phyloP scores from a whole-genome alignment of 2,113 vertebrate genomes.

The Cygnus buccinator region DNA sequence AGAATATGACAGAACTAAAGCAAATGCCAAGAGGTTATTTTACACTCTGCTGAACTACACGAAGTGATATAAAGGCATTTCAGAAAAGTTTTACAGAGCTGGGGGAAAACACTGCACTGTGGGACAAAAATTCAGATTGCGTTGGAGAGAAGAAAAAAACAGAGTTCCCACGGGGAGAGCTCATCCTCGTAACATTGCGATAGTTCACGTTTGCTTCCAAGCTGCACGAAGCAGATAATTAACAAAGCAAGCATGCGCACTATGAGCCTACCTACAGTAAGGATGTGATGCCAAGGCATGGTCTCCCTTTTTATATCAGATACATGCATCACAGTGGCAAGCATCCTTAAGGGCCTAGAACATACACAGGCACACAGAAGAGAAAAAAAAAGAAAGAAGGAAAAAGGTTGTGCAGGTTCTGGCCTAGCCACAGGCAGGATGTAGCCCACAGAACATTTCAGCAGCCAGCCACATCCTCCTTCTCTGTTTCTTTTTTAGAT shows the following conservation, averaged over 20 bases:
- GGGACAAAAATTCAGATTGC: background rate
- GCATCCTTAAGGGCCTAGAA: background rate
- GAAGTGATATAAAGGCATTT: constrained; percentile 46
- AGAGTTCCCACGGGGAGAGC: background rate
- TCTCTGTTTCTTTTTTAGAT: constrained; percentile 41
- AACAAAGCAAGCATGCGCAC: background rate
- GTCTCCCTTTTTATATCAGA: background rate
- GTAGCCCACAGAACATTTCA: constrained; percentile 37
- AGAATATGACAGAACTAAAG: constrained; percentile 69
- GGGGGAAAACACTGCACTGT: background rate
- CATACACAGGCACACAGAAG: background rate
- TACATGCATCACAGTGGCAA: background rate
- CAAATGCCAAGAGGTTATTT: constrained; percentile 65
- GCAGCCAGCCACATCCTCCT: constrained; percentile 64
- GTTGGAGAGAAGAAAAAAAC: background rate
- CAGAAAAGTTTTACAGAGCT: constrained; percentile 30
- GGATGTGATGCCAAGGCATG: background rate
- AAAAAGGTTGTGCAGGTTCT: constrained; percentile 16
- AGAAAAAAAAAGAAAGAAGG: background rate
- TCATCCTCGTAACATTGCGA: accelerated
- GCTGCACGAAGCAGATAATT: background rate
- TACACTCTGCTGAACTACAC: constrained; percentile 41
- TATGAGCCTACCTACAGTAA: accelerated
- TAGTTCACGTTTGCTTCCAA: background rate
- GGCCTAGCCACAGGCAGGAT: constrained; percentile 48